phyloP scores from a whole-genome alignment of 2,888 invertebrate species.

The Ennomos erosarius region DNA sequence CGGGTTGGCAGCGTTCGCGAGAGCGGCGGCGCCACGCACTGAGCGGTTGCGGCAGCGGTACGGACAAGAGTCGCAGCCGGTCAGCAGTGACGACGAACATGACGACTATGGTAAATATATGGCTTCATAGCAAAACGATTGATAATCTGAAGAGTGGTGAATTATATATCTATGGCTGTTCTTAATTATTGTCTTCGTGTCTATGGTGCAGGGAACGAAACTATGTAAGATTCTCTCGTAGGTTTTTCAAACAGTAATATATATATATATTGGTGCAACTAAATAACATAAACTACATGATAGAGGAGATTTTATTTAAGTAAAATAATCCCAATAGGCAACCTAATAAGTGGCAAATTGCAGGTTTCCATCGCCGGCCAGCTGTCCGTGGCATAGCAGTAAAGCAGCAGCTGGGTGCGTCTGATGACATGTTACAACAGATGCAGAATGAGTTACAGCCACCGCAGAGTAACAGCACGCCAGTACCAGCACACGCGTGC shows the following conservation, averaged over 20 bases:
- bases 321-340: too few relatives aligned
- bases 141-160: too few relatives aligned
- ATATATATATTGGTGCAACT: too few relatives aligned
- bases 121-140: too few relatives aligned
- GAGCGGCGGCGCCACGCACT: slow-evolving; percentile 92
- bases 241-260: too few relatives aligned
- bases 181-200: too few relatives aligned
- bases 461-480: slow-evolving; percentile 56
- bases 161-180: too few relatives aligned
- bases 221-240: too few relatives aligned
- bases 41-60: slow-evolving; percentile 92
- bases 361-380: slow-evolving; percentile 92
- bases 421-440: slow-evolving; percentile 92
- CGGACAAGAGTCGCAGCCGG: slow-evolving; percentile 83
- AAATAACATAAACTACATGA: too few relatives aligned
- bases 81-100: slow-evolving; percentile 90
- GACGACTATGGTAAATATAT: slow-evolving; percentile 90
- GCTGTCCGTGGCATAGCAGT: slow-evolving; percentile 92
- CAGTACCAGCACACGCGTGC: slow-evolving; percentile 66
- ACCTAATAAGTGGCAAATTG: not conserved
- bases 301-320: too few relatives aligned
- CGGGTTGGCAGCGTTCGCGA: slow-evolving; percentile 93
- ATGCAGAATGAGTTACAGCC: slow-evolving; percentile 89
- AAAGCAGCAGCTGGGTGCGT: slow-evolving; percentile 93
- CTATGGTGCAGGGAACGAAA: too few relatives aligned